phyloP scores from a whole-genome alignment of 2,113 vertebrate species.

The Indicator maculatus region DNA sequence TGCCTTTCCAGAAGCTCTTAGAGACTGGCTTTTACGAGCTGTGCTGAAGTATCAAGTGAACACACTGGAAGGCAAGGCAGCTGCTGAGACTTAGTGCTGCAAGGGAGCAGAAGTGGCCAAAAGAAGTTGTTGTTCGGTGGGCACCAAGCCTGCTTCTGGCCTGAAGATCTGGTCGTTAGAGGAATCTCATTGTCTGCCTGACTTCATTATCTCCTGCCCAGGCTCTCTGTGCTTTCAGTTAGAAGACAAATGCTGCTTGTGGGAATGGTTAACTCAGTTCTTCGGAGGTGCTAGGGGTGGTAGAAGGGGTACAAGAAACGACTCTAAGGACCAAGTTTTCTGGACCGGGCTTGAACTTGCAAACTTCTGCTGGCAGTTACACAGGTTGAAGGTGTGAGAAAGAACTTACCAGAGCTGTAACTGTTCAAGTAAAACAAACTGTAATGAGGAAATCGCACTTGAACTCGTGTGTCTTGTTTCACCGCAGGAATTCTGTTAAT shows the following conservation, averaged over 20 bases:
- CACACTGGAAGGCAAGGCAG: neutral
- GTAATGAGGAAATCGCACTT: neutral
- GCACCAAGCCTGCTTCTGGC: neutral
- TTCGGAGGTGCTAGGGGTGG: neutral
- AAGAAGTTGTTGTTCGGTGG: neutral
- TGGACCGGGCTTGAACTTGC: neutral
- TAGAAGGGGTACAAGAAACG: neutral
- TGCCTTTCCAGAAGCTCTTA: neutral
- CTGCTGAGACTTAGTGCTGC: neutral
- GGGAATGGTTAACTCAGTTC: neutral
- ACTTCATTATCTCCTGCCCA: neutral
- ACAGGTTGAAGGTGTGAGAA: neutral
- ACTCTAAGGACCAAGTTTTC: neutral
- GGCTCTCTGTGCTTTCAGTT: neutral
- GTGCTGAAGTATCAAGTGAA: neutral
- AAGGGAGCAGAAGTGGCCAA: neutral
- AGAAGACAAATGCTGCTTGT: neutral
- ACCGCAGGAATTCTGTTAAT: neutral
- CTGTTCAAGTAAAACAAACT: neutral
- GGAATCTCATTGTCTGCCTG: neutral
- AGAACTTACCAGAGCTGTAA: neutral
- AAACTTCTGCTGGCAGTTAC: neutral
- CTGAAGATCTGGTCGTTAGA: neutral
- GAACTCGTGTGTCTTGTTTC: rapidly evolving
- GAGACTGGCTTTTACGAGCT: neutral